phyloP scores from a whole-genome alignment of 2,888 invertebrate genomes.

The Drosophila mayaguana region DNA sequence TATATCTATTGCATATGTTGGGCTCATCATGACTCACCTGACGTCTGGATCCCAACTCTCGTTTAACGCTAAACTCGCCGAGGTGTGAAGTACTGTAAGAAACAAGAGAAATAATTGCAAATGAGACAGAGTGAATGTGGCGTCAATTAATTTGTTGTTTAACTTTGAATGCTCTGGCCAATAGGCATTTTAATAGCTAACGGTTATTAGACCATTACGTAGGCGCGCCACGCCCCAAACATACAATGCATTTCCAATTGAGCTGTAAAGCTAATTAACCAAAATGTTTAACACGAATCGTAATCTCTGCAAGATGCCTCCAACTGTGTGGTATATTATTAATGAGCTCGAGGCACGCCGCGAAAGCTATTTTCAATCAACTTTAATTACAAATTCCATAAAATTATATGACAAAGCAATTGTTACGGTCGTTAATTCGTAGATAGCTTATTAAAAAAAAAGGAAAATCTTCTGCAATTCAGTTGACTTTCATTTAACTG shows the following conservation, averaged over 20 bases:
- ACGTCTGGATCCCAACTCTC: constrained; percentile 99
- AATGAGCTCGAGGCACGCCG: constrained; percentile 26
- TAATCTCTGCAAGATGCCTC: constrained; percentile 21
- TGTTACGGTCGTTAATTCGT: constrained; percentile 11
- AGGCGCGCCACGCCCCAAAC: constrained; percentile 12
- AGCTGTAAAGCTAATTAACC: constrained; percentile 67
- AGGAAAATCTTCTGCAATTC: constrained; percentile 11
- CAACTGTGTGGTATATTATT: constrained; percentile 15
- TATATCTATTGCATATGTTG: background rate
- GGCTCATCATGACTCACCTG: constrained; percentile 84
- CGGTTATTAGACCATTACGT: constrained; percentile 55
- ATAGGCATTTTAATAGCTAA: background rate
- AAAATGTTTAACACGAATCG: constrained; percentile 57
- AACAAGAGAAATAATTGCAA: constrained; percentile 11
- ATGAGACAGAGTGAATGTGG: constrained; percentile 43
- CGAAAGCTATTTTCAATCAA: constrained; percentile 38
- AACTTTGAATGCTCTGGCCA: constrained; percentile 19
- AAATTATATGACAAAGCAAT: constrained; percentile 30
- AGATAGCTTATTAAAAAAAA: constrained; percentile 1
- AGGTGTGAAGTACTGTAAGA: constrained; percentile 96
- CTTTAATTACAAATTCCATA: constrained; percentile 28
- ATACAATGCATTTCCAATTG: constrained; percentile 55
- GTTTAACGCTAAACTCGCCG: constrained; percentile 98
- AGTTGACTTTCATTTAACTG: constrained; percentile 35
- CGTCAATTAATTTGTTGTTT: constrained; percentile 60